Evolutionary conservation across 2,888 invertebrate genomes (phyloP), one percentile per base, ranked within the genome.

Genomic region (Lottia gigantea): DNA sequence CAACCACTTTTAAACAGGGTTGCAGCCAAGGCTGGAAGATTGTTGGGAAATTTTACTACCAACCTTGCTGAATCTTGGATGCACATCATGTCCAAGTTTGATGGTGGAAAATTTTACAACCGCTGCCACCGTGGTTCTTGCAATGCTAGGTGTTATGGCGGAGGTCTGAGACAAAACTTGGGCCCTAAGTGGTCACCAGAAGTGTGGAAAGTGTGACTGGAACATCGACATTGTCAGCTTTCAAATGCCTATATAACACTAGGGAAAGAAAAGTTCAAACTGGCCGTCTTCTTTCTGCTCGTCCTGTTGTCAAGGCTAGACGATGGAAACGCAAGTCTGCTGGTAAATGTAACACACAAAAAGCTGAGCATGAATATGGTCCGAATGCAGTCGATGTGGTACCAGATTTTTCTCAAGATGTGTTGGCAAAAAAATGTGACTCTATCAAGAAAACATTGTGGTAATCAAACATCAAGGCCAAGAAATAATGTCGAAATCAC

Each of bases 51-150:
- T 47, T 68, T 71, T 61, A 74, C 73, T 16, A 74, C 70, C n/a
- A 76, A 76, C 46, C 49, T 76, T 14, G 70, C 71, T 16, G 77
- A 77, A 70, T 68, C 61, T 25, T 78, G 75, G 76, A 76, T 75
- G 78, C 66, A 66, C 26, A 73, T 77, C 6, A 31, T 76, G 2
- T 49, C 64, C 0, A 76, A 77, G 62, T 78, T 74, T 74, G 77
- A 77, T 70, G 75, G 77, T 19, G 77, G 75, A 0, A 77, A 75
- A 46, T 46, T 70, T 8, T 25, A 66, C 2, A 76, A 74, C 26
- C 46, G 70, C 31, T 74, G 74, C 23, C 67, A 74, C 23, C 0
- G 74, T 19, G 72, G 74, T 11, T 74, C 78, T 14, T 78, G 76
- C 76, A 72, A 75, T 40, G 70, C 70, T 0, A 61, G 78, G 23